These are phyloP conservation scores for Nycticebus coucang DNA, from an alignment of 2,113 vertebrate species.

Conservation along the genomic window DNA sequence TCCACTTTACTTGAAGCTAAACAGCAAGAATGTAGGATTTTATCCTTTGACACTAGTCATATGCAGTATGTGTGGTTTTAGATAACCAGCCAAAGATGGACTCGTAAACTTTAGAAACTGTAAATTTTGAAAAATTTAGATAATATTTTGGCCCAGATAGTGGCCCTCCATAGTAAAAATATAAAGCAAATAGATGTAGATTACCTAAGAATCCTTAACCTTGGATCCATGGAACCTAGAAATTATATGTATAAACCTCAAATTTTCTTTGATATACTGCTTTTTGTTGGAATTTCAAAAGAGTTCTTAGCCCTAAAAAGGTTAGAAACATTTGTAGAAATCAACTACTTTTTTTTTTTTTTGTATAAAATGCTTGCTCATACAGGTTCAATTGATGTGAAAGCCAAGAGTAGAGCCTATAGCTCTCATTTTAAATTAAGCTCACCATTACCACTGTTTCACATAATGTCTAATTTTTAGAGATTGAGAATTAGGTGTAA, in stretches of 20 bases:
- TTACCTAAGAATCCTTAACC: constrained; percentile 1
- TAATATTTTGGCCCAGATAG: not conserved
- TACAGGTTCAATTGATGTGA: not conserved
- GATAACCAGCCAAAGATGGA: not conserved
- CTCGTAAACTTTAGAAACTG: constrained; percentile 41
- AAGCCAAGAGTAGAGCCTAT: not conserved
- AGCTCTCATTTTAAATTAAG: not conserved
- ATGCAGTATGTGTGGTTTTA: not conserved
- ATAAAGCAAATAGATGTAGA: not conserved
- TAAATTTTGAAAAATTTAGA: constrained; percentile 10
- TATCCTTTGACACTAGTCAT: not conserved
- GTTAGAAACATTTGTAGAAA: constrained; percentile 32
- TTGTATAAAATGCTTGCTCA: not conserved
- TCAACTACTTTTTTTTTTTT: constrained; percentile 25
- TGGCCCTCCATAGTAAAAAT: not conserved
- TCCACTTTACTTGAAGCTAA: not conserved
- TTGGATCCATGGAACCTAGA: not conserved
- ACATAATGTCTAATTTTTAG: constrained; percentile 20
- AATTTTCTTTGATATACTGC: not conserved
- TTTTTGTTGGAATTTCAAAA: constrained; percentile 1
- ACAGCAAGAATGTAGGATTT: not conserved
- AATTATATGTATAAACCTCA: not conserved
- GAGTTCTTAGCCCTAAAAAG: not conserved
- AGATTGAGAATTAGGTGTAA: not conserved
- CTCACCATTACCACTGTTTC: not conserved